Base-by-base conservation (phyloP, 2,797 vertebrate species). In the Oryzias sinensis region DNA sequence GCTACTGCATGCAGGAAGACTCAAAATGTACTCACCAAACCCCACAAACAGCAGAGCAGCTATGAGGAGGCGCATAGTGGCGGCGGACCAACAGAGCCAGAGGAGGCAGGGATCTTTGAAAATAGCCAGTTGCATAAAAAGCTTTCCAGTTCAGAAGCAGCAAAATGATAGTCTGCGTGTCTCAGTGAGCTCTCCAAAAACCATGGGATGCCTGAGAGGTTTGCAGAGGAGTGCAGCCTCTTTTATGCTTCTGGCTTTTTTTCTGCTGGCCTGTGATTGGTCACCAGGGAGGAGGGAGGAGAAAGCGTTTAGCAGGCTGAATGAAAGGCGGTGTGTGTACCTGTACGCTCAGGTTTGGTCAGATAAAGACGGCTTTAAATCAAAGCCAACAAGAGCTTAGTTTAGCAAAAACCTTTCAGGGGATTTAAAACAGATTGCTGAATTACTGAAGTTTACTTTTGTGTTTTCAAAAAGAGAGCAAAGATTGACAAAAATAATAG, bases 11-110 rank as follows among this genome's bases (percentile, higher is more conserved):
- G 59, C 11, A 15, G 42, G 1, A 56, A 59, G 62, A 11, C 43
- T 46, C 11, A 9, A 3, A 24, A 49, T 49, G 24, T 59, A 93
- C 92, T 93, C 70, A 93, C 92, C 88, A 24, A 81, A 69, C 14
- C 88, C 29, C 37, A 66, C 52, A 53, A 89, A 54, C 51, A 91
- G 63, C 68, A 89, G 61, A 24, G 72, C 54, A 17, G 56, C 68
- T 57, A 65, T 64, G 45, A 80, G 68, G 56, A 81, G 75, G 53
- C 66, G 70, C 91, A 92, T 92, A 67, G 25, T 88, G 75, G 62
- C 69, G 79, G 73, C 59, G 70, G 60, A 43, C 44, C 55, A 29
- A 49, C 47, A 56, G 48, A 56, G 29, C 1, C 40, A 62, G 49
- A 6, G 27, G 3, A 29, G 59, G 50, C 25, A 0, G 2, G n/a